phyloP scores from a whole-genome alignment of 2,797 vertebrate genomes.

The Poecilia velifera region DNA sequence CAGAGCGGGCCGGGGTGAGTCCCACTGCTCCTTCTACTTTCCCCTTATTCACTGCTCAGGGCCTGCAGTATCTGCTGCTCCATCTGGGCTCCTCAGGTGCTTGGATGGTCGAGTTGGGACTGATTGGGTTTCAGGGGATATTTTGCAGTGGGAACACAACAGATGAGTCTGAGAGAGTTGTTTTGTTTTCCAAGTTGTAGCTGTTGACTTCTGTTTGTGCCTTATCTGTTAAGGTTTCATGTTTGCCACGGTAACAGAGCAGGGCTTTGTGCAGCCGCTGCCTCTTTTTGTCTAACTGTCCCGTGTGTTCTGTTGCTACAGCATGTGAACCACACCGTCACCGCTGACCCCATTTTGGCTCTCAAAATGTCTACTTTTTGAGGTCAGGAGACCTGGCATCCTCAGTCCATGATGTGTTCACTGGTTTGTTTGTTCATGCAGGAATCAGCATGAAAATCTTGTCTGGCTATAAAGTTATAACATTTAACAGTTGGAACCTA shows the following conservation, averaged over 20 bases:
- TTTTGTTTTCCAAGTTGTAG: conserved; percentile 51
- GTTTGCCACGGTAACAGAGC: conserved; percentile 64
- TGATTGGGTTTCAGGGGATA: conserved; percentile 46
- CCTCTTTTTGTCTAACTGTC: conserved; percentile 24
- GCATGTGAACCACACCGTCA: conserved; percentile 35
- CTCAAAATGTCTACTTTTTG: background rate
- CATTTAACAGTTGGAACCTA: background rate
- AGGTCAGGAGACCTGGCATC: background rate
- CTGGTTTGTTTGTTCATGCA: background rate
- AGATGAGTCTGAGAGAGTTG: conserved; percentile 34
- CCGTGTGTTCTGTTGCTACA: conserved; percentile 45
- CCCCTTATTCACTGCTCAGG: conserved; percentile 47
- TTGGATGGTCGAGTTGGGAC: conserved; percentile 48
- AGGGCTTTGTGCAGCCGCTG: conserved; percentile 56
- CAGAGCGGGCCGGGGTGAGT: conserved; percentile 56
- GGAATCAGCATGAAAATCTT: background rate
- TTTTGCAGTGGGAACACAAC: conserved; percentile 10
- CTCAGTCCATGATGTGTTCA: background rate
- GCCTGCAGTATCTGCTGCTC: conserved; percentile 34
- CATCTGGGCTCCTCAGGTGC: conserved; percentile 59
- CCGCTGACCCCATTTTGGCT: background rate
- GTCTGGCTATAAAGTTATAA: background rate
- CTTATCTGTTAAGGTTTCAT: conserved; percentile 73
- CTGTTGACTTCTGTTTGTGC: conserved; percentile 51
- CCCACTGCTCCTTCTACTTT: conserved; percentile 50